Conservation (phyloP, 2,113 vertebrate species). For the Pterocles gutturalis region DNA sequence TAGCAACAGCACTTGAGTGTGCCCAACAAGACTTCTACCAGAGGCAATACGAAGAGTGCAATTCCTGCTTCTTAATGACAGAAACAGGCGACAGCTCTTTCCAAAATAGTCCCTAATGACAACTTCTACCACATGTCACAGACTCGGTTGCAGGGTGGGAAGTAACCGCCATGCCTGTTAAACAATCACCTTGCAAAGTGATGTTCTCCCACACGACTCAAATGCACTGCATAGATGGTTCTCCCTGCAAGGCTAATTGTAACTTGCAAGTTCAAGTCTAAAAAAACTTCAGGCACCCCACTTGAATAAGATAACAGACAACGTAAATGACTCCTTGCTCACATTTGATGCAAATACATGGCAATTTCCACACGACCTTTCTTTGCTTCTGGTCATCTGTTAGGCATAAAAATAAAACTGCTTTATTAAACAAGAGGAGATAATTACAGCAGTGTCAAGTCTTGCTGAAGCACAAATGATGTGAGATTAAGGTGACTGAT, state of each 20-base stretch:
- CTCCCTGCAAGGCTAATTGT: background rate
- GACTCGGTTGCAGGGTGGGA: background rate
- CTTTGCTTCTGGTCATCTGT: background rate
- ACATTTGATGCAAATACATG: background rate
- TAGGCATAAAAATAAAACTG: background rate
- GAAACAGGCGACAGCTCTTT: background rate
- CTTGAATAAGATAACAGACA: background rate
- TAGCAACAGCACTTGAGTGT: background rate
- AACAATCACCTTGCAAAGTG: background rate
- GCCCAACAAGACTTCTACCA: background rate
- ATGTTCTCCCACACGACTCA: background rate
- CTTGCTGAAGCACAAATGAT: background rate
- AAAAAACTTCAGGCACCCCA: background rate
- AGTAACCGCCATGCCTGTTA: accelerated
- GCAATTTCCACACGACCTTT: background rate
- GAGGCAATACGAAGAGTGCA: accelerated
- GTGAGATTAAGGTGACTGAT: background rate
- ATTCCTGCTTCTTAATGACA: background rate
- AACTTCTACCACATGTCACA: background rate
- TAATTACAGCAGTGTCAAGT: background rate
- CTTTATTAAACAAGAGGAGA: background rate
- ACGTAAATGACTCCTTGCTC: background rate
- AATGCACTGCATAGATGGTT: accelerated
- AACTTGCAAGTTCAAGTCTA: background rate
- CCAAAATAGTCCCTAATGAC: background rate